These are phyloP conservation scores for Helobdella robusta DNA, from an alignment of 2,888 invertebrate genomes.

Conservation along the genomic window DNA sequence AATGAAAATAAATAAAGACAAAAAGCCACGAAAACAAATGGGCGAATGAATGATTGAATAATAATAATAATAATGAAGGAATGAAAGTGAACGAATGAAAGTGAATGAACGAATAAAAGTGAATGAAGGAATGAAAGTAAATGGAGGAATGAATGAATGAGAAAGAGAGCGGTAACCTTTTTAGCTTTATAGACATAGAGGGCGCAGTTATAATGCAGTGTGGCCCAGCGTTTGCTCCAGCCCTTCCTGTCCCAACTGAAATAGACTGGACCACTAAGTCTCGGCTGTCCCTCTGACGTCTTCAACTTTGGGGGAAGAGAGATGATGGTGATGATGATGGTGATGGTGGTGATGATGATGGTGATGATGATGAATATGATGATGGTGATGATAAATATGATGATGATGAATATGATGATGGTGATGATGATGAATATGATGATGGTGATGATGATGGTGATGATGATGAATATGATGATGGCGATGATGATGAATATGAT, in stretches of 20 bases:
- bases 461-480: no score
- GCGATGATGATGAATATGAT: no score
- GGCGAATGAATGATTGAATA: not conserved
- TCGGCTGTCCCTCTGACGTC: slow-evolving; percentile 41
- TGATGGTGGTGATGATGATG: no score
- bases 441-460: no score
- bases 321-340: not conserved
- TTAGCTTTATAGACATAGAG: slow-evolving; percentile 52
- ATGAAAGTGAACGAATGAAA: not conserved
- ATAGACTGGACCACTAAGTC: slow-evolving; percentile 52
- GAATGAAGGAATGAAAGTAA: not conserved
- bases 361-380: no score
- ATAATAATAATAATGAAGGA: not conserved
- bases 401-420: no score
- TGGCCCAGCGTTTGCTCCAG: slow-evolving; percentile 56
- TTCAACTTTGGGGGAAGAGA: slow-evolving; percentile 26
- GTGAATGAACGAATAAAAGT: not conserved
- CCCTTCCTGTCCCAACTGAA: slow-evolving; percentile 50
- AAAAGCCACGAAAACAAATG: not conserved
- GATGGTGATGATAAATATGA: no score
- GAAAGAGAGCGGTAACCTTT: slow-evolving; percentile 40
- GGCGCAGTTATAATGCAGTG: slow-evolving; percentile 55
- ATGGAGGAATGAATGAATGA: not conserved
- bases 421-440: no score
- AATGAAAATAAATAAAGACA: no score